Evolutionary conservation across 2,113 vertebrate genomes (phyloP).

Genomic region (Grammomys dolichurus): DNA sequence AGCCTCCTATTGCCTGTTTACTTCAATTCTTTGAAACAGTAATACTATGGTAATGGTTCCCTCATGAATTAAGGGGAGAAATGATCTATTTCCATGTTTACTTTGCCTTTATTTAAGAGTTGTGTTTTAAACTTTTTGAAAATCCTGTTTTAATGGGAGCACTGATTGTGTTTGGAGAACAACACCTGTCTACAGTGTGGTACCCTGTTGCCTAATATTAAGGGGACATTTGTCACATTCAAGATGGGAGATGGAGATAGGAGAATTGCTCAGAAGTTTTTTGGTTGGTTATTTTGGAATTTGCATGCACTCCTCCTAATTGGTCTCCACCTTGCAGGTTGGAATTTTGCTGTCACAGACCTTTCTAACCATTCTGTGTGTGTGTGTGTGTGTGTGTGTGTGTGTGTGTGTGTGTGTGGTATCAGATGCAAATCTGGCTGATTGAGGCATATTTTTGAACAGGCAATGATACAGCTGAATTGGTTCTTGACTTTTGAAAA

Average conservation of each 20-base stretch:
- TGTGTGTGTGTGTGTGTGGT: not conserved
- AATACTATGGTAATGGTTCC: not conserved
- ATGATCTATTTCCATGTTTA: conserved; percentile 1
- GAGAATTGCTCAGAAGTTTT: not conserved
- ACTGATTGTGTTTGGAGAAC: conserved; percentile 17
- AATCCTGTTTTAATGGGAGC: not conserved
- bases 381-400: not conserved
- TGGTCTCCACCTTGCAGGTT: not conserved
- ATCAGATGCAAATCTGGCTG: not conserved
- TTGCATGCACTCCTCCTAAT: not conserved
- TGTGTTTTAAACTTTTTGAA: conserved; percentile 39
- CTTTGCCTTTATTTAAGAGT: conserved; percentile 38
- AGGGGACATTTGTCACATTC: not conserved
- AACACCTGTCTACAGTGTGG: not conserved
- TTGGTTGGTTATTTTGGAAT: too few species aligned
- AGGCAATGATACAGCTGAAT: not conserved
- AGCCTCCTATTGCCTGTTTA: not conserved
- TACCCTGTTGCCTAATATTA: not conserved
- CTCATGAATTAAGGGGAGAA: not conserved
- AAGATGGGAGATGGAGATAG: not conserved
- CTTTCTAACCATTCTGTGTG: not conserved
- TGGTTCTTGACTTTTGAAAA: conserved; percentile 62
- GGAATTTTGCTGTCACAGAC: not conserved
- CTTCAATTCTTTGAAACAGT: conserved; percentile 22
- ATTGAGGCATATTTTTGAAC: not conserved